Evolutionary conservation across 2,888 invertebrate genomes (phyloP).

Genomic region (Plebejus melissa): DNA sequence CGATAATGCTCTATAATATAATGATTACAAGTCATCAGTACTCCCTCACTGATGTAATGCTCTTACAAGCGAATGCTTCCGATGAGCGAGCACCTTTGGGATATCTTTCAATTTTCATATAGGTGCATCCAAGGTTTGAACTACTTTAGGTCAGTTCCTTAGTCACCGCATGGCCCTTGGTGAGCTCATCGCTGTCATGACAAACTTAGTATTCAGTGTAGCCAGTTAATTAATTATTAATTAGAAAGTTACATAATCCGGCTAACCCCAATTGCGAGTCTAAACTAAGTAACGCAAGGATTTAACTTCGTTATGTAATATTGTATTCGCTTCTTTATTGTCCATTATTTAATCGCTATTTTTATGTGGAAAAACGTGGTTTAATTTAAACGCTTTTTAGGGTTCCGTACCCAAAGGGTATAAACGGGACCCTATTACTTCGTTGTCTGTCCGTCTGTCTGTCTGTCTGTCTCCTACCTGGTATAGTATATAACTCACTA

Average conservation of each 20-base stretch:
- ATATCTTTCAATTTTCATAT: background rate
- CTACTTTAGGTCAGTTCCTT: slow-evolving; percentile 22
- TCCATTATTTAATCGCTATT: background rate
- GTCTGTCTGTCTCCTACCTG: no score
- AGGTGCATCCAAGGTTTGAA: background rate
- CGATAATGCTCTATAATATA: no score
- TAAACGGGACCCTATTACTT: no score
- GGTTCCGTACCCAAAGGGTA: no score
- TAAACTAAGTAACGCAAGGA: slow-evolving; percentile 16
- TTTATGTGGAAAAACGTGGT: no score
- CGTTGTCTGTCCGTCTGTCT: no score
- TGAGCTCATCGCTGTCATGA: slow-evolving; percentile 10
- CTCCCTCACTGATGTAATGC: no score
- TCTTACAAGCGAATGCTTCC: no score
- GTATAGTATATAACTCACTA: no score
- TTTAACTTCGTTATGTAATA: slow-evolving; percentile 20
- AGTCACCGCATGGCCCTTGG: background rate
- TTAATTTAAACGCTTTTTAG: no score
- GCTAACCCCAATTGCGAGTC: slow-evolving; percentile 23
- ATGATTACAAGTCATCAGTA: no score
- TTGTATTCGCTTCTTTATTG: background rate
- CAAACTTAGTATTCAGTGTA: slow-evolving; percentile 13
- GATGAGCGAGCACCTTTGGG: no score
- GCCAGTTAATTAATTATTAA: slow-evolving; percentile 23
- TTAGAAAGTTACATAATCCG: slow-evolving; percentile 21